These are phyloP conservation scores for Dipodomys merriami DNA, from an alignment of 2,113 vertebrate genomes.

Conservation along the genomic window DNA sequence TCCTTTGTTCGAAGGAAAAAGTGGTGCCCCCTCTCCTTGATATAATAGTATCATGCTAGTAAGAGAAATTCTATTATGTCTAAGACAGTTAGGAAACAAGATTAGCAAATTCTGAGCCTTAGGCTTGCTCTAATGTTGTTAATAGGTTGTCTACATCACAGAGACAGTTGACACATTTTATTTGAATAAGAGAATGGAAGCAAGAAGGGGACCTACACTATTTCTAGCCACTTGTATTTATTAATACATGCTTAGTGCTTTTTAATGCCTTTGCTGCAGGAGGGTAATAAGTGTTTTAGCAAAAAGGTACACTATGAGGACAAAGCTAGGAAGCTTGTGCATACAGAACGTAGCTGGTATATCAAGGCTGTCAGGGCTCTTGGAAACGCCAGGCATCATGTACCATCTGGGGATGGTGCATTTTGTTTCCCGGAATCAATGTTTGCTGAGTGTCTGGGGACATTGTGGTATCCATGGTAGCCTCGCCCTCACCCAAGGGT, in stretches of 20 bases:
- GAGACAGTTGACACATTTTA: slow-evolving; percentile 52
- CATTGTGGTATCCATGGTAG: slow-evolving; percentile 25
- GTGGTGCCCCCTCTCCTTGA: slow-evolving; percentile 47
- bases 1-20: slow-evolving; percentile 63
- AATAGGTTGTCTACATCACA: slow-evolving; percentile 64
- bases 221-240: slow-evolving; percentile 67
- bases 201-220: slow-evolving; percentile 51
- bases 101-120: slow-evolving; percentile 44
- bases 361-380: slow-evolving; percentile 54
- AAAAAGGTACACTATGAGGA: slow-evolving; percentile 25
- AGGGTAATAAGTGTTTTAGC: slow-evolving; percentile 49
- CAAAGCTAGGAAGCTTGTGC: slow-evolving; percentile 28
- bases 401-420: slow-evolving; percentile 42
- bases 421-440: slow-evolving; percentile 22
- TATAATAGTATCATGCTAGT: slow-evolving; percentile 15
- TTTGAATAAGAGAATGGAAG: slow-evolving; percentile 61
- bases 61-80: not conserved
- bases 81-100: slow-evolving; percentile 38
- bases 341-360: not conserved
- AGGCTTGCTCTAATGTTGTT: slow-evolving; percentile 50
- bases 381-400: slow-evolving; percentile 70
- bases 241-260: slow-evolving; percentile 61
- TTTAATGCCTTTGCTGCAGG: slow-evolving; percentile 52
- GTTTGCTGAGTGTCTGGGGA: slow-evolving; percentile 49
- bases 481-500: slow-evolving; percentile 60